phyloP scores from a whole-genome alignment of 2,113 vertebrate species.

The Platysteira castanea region DNA sequence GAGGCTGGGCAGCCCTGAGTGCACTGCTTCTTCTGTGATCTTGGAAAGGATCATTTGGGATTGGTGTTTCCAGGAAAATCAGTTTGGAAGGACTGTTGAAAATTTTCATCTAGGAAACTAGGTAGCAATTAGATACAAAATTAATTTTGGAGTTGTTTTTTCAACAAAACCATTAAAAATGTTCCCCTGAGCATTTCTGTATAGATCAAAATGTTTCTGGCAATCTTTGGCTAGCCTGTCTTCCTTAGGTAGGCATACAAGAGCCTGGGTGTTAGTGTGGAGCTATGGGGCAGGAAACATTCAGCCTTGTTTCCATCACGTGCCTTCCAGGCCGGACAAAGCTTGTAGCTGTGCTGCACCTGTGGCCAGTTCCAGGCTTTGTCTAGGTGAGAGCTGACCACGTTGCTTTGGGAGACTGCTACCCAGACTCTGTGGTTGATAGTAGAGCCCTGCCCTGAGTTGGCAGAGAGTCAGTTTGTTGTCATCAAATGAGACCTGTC shows the following conservation, averaged over 20 bases:
- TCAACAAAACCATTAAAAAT: background rate
- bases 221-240: background rate
- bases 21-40: background rate
- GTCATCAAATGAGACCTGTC: background rate
- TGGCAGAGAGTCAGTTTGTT: background rate
- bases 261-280: background rate
- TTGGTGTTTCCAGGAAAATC: background rate
- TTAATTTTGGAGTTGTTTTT: background rate
- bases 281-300: background rate
- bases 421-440: background rate
- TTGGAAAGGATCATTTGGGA: background rate
- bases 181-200: background rate
- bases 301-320: background rate
- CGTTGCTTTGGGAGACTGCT: background rate
- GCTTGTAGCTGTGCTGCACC: fast-evolving
- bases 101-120: background rate
- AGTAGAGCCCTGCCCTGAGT: fast-evolving
- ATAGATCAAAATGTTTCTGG: background rate
- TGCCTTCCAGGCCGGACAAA: background rate
- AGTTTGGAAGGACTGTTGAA: background rate
- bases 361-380: background rate
- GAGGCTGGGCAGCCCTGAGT: background rate
- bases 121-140: background rate
- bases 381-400: background rate
- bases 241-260: background rate